These are phyloP conservation scores for Theretra japonica DNA, from an alignment of 2,888 invertebrate genomes.

Conservation along the genomic window DNA sequence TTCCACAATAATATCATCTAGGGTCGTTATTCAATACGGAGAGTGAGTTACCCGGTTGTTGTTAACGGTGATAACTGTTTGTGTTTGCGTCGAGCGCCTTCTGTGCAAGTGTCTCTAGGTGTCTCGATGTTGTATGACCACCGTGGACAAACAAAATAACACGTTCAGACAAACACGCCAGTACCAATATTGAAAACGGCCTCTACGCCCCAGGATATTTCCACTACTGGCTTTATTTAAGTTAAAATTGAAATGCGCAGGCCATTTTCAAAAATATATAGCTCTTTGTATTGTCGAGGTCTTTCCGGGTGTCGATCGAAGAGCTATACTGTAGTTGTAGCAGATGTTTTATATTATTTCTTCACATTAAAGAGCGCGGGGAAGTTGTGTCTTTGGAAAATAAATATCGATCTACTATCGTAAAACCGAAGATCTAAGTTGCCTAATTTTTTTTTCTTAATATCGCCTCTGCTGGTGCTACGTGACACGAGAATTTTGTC, in stretches of 20 bases:
- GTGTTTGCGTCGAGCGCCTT: slow-evolving; percentile 32
- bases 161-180: slow-evolving; percentile 50
- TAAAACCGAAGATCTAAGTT: too few relatives aligned
- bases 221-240: not conserved
- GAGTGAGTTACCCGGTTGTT: slow-evolving; percentile 29
- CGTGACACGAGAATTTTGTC: not conserved
- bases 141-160: slow-evolving; percentile 55
- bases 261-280: not conserved
- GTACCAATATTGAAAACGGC: slow-evolving; percentile 34
- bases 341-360: not conserved
- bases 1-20: slow-evolving; percentile 62
- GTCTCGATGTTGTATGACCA: slow-evolving; percentile 50
- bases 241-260: not conserved
- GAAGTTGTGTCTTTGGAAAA: not conserved
- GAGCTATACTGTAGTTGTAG: not conserved
- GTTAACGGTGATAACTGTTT: slow-evolving; percentile 35
- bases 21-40: slow-evolving; percentile 51
- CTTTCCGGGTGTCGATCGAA: not conserved
- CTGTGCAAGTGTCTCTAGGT: slow-evolving; percentile 34
- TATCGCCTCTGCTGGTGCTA: too few relatives aligned
- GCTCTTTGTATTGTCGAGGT: too few relatives aligned
- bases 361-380: not conserved
- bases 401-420: too few relatives aligned
- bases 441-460: too few relatives aligned
- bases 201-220: slow-evolving; percentile 13